Percentiles rank a stretch among this genome's conserved stretches.
Evolutionary conservation across 2,797 vertebrate genomes (phyloP).

Genomic region (Galagoides demidoff): DNA sequence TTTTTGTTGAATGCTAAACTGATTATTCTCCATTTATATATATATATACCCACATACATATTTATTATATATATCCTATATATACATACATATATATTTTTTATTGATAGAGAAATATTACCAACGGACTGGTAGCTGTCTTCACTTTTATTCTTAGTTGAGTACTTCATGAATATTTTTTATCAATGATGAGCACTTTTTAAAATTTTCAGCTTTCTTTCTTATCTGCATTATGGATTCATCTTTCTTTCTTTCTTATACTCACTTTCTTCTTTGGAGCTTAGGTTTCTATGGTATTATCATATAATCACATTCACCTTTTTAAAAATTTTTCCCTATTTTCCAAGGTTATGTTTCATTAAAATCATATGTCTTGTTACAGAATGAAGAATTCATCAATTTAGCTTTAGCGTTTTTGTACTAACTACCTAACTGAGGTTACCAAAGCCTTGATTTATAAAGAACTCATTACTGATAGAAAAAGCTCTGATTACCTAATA

Average conservation of each 20-base stretch:
- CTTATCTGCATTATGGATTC: neutral
- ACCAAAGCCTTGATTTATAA: neutral
- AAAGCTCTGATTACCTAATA: slow-evolving; percentile 34
- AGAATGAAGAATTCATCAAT: neutral
- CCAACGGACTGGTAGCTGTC: neutral
- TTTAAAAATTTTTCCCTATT: neutral
- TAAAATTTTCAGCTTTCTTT: neutral
- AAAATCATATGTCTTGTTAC: neutral
- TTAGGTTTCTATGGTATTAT: neutral
- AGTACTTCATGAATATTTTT: neutral
- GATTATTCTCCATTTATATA: neutral
- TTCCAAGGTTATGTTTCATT: neutral
- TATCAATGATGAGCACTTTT: neutral
- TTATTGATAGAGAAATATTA: neutral
- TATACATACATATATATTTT: too few species aligned
- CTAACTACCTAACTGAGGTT: neutral
- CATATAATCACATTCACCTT: neutral
- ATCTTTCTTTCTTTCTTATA: neutral
- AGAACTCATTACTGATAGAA: neutral
- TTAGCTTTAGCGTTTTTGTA: neutral
- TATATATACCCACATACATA: too few species aligned
- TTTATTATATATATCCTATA: too few species aligned
- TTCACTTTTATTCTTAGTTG: neutral
- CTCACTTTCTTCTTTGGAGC: neutral
- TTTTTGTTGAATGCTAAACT: neutral